phyloP scores from a whole-genome alignment of 2,888 invertebrate species.

The Philereme transversata region DNA sequence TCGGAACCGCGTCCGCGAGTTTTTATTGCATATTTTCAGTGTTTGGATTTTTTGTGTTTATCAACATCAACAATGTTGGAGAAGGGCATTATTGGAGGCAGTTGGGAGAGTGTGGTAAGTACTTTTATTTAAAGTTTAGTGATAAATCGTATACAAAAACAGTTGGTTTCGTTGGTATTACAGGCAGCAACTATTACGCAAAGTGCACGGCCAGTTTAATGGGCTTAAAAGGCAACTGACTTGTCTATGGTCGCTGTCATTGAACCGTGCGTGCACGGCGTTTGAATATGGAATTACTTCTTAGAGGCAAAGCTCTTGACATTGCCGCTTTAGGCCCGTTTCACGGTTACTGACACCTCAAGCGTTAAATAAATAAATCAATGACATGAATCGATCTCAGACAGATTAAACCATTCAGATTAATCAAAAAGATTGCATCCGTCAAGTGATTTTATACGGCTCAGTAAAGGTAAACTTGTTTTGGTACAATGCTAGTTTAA shows the following conservation, averaged over 20 bases:
- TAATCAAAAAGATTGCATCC: constrained; percentile 50
- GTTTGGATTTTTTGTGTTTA: constrained; percentile 52
- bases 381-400: constrained; percentile 49
- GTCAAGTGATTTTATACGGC: constrained; percentile 50
- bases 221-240: constrained; percentile 73
- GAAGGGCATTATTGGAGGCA: constrained; percentile 73
- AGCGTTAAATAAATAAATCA: constrained; percentile 53
- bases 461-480: constrained; percentile 50
- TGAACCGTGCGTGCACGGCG: constrained; percentile 68
- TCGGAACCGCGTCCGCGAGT: constrained; percentile 49
- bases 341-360: constrained; percentile 54
- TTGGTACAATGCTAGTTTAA: constrained; percentile 46
- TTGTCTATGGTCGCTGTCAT: constrained; percentile 72
- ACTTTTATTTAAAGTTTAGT: constrained; percentile 15
- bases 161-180: constrained; percentile 52
- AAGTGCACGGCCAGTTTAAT: constrained; percentile 69
- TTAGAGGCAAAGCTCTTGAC: constrained; percentile 66
- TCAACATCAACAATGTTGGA: constrained; percentile 69
- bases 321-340: constrained; percentile 62
- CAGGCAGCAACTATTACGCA: constrained; percentile 62
- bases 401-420: constrained; percentile 51
- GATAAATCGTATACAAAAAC: constrained; percentile 19
- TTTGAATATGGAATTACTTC: constrained; percentile 71
- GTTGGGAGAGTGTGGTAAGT: constrained; percentile 82
- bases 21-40: constrained; percentile 32